phyloP scores from a whole-genome alignment of 2,113 vertebrate species.

The Saiga tatarica region DNA sequence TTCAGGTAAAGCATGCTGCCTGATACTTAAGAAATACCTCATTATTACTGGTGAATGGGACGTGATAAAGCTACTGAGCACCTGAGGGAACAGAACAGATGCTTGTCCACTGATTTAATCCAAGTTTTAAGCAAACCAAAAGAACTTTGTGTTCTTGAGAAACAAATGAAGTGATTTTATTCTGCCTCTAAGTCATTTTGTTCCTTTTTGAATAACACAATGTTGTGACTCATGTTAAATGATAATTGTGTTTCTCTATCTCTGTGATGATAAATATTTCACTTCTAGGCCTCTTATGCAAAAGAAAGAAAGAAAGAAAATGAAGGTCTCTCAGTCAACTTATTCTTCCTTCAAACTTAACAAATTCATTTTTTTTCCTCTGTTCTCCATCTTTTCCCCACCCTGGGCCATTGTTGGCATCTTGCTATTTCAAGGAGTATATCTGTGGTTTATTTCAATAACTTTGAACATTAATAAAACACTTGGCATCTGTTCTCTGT shows the following conservation, averaged over 20 bases:
- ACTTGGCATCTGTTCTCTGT: conserved; percentile 58
- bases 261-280: conserved; percentile 53
- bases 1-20: background rate
- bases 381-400: no score
- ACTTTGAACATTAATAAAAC: conserved; percentile 35
- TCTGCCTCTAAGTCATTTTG: conserved; percentile 39
- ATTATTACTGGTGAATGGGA: background rate
- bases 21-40: background rate
- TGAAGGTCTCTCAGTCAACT: background rate
- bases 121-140: background rate
- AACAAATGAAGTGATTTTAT: conserved; percentile 30
- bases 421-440: background rate
- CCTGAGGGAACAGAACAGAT: background rate
- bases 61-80: background rate
- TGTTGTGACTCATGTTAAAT: conserved; percentile 48
- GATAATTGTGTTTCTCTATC: conserved; percentile 48
- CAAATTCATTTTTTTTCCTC: background rate
- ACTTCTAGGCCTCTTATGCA: background rate
- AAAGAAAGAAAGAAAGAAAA: background rate
- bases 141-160: conserved; percentile 33
- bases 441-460: conserved; percentile 7
- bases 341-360: background rate
- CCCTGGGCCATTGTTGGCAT: background rate
- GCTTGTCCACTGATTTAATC: background rate
- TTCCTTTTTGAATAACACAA: conserved; percentile 35